A percentile compares a stretch with the other conserved stretches of the same genome.
Evolutionary conservation across 2,797 vertebrate genomes (phyloP).

Genomic region (Poeciliopsis paucimaculata): DNA sequence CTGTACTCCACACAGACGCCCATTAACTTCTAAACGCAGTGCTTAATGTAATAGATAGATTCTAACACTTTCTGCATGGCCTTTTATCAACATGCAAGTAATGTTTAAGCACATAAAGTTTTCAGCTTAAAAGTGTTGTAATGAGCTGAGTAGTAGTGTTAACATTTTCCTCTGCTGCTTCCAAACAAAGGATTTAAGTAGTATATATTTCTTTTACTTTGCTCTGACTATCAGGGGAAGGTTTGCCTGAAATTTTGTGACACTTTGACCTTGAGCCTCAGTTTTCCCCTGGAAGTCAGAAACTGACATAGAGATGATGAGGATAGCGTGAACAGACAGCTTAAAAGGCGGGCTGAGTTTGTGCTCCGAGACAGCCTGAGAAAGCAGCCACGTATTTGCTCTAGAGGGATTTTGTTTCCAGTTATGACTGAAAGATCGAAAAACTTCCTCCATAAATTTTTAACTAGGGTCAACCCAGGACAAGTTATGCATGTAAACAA

Average conservation of each 20-base stretch:
- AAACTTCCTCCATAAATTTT: conserved; percentile 76
- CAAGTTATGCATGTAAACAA: conserved; percentile 76
- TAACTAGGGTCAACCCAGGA: conserved; percentile 72
- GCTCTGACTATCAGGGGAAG: conserved; percentile 42
- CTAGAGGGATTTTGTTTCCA: conserved; percentile 63
- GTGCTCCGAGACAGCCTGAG: conserved; percentile 48
- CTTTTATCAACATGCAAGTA: conserved; percentile 37
- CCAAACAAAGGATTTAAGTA: conserved; percentile 32
- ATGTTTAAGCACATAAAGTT: conserved; percentile 39
- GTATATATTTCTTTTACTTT: background rate
- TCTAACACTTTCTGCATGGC: conserved; percentile 45
- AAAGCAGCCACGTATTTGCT: conserved; percentile 50
- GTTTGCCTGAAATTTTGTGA: conserved; percentile 69
- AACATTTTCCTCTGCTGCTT: conserved; percentile 17
- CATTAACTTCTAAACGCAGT: conserved; percentile 53
- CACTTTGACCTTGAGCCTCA: conserved; percentile 70
- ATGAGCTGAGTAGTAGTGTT: conserved; percentile 27
- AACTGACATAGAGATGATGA: conserved; percentile 53
- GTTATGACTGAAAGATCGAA: conserved; percentile 51
- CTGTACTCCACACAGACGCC: conserved; percentile 38
- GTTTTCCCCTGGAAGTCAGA: conserved; percentile 58
- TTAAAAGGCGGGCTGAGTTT: conserved; percentile 70
- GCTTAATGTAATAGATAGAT: conserved; percentile 53
- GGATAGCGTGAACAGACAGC: conserved; percentile 63
- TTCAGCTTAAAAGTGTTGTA: conserved; percentile 22